These are phyloP conservation scores for Myodes glareolus DNA, from an alignment of 2,113 vertebrate genomes.

Conservation along the genomic window DNA sequence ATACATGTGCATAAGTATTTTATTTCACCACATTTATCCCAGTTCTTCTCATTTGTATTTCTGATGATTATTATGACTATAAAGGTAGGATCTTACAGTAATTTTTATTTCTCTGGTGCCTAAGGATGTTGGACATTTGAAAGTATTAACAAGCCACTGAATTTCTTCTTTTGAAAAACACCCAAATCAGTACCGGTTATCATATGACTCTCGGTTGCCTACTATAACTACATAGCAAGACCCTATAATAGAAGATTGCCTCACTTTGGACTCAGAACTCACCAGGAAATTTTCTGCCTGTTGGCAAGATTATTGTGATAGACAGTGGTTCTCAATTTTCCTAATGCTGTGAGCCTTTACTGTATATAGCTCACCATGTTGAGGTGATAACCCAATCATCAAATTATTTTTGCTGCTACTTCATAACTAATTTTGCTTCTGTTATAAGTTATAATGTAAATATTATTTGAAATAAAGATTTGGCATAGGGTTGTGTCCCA, in stretches of 20 bases:
- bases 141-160: neutral
- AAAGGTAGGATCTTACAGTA: neutral
- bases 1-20: neutral
- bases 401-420: neutral
- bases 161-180: neutral
- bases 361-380: neutral
- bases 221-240: neutral
- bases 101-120: neutral
- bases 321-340: neutral
- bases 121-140: neutral
- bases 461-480: neutral
- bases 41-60: neutral
- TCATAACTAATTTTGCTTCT: neutral
- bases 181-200: neutral
- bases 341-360: too few relatives aligned
- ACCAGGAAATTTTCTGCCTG: neutral
- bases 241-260: neutral
- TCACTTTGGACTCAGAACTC: neutral
- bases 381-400: neutral
- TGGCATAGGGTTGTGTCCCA: neutral
- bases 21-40: neutral
- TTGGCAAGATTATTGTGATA: neutral
- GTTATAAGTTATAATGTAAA: neutral
- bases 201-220: neutral
- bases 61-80: neutral